Conservation (phyloP, 2,113 vertebrate species). For the Caranx melampygus region DNA sequence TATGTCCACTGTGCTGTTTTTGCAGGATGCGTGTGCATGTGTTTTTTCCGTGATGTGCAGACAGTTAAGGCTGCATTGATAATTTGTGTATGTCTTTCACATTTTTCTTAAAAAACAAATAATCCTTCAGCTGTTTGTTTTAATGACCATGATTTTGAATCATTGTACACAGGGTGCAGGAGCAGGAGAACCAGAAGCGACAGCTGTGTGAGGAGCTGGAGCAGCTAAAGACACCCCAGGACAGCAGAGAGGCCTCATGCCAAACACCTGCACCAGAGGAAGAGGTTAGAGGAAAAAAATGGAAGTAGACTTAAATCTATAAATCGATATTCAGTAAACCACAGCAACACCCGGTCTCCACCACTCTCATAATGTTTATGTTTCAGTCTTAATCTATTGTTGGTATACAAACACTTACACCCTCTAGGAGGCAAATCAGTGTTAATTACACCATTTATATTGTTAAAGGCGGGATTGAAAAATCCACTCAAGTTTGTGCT, state of each 20-base stretch:
- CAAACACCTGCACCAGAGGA: slow-evolving; percentile 77
- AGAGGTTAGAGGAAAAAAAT: slow-evolving; percentile 64
- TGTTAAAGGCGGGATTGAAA: background rate
- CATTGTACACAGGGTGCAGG: slow-evolving; percentile 79
- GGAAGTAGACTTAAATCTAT: too few relatives aligned
- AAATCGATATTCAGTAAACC: background rate
- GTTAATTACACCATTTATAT: background rate
- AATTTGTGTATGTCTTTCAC: background rate
- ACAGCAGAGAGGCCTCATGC: slow-evolving; percentile 81
- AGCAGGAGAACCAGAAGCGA: slow-evolving; percentile 84
- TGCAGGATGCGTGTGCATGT: background rate
- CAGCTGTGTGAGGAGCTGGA: slow-evolving; percentile 83
- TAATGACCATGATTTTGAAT: background rate
- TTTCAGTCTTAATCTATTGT: background rate
- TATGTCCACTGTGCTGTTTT: slow-evolving; percentile 63
- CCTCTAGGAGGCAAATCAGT: background rate
- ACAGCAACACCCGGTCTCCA: background rate
- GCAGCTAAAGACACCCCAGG: slow-evolving; percentile 75
- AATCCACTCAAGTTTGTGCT: background rate
- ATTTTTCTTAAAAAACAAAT: background rate
- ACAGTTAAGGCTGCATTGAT: background rate
- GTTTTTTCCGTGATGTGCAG: background rate
- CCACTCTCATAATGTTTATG: background rate
- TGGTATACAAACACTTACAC: background rate
- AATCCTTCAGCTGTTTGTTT: background rate